Conservation (phyloP, 2,113 vertebrate genomes). For the Eclectus roratus region DNA sequence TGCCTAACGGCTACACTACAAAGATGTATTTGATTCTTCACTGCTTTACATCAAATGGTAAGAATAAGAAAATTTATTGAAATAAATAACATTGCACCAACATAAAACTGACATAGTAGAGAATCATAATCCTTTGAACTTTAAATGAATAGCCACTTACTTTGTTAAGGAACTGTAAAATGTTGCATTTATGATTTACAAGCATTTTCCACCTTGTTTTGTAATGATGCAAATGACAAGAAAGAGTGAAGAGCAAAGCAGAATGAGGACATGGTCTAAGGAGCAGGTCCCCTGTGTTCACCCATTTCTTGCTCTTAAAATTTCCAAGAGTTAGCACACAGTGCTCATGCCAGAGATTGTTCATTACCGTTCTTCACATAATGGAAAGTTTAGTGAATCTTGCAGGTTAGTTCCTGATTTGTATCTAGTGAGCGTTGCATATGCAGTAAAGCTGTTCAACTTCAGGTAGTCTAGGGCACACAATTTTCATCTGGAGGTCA, state of each 20-base stretch:
- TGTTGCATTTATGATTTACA: not conserved
- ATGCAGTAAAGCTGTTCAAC: not conserved
- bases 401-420: not conserved
- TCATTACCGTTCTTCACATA: not conserved
- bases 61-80: not conserved
- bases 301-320: not conserved
- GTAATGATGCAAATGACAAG: not conserved
- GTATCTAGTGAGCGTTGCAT: not conserved
- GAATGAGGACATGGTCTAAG: not conserved
- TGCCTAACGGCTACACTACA: not conserved
- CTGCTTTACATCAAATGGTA: not conserved
- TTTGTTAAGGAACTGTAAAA: not conserved
- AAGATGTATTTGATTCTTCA: not conserved
- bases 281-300: not conserved
- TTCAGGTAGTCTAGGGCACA: not conserved
- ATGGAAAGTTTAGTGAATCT: not conserved
- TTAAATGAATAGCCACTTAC: not conserved
- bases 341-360: not conserved
- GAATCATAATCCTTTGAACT: not conserved
- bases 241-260: not conserved
- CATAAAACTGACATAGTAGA: not conserved
- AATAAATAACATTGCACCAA: not conserved
- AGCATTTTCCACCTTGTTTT: not conserved
- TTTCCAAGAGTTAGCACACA: not conserved
- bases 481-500: not conserved